Evolutionary conservation across 2,113 vertebrate genomes (phyloP).

Genomic region (Scartelaos histophorus): DNA sequence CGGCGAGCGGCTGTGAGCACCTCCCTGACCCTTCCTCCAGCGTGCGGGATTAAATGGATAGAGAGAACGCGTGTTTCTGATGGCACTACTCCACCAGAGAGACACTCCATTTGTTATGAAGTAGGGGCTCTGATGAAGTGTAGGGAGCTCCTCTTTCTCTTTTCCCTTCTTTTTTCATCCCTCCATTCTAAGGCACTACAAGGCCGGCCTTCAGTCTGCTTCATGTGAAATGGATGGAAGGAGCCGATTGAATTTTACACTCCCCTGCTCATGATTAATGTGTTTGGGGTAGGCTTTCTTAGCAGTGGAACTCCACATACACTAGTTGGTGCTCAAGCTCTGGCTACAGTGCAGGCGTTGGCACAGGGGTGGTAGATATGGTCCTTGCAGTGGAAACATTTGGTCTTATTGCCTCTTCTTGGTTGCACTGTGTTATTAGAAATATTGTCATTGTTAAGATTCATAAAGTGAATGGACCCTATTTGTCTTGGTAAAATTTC

Average conservation of each 20-base stretch:
- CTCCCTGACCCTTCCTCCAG: constrained; percentile 87
- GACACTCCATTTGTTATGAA: constrained; percentile 96
- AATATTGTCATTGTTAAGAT: constrained; percentile 68
- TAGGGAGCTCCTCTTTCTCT: constrained; percentile 78
- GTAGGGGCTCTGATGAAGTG: constrained; percentile 91
- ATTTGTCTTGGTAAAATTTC: not conserved
- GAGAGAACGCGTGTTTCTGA: constrained; percentile 86
- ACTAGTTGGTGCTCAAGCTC: constrained; percentile 85
- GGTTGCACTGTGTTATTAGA: constrained; percentile 65
- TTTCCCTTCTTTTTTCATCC: constrained; percentile 55
- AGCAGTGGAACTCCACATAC: constrained; percentile 53
- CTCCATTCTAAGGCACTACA: constrained; percentile 86
- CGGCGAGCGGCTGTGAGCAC: constrained; percentile 81
- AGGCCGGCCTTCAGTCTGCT: constrained; percentile 93
- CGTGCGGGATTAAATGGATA: constrained; percentile 89
- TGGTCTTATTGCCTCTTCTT: constrained; percentile 49
- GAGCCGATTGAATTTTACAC: constrained; percentile 98
- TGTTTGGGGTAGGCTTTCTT: constrained; percentile 60
- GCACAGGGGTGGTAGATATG: constrained; percentile 6
- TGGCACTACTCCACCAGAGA: constrained; percentile 90
- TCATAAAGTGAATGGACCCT: constrained; percentile 3
- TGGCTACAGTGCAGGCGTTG: constrained; percentile 24
- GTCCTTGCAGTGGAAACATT: constrained; percentile 35
- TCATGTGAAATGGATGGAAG: constrained; percentile 92
- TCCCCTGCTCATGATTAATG: constrained; percentile 92